These are phyloP conservation scores for Plebejus melissa DNA, from an alignment of 2,888 invertebrate species.

Conservation along the genomic window DNA sequence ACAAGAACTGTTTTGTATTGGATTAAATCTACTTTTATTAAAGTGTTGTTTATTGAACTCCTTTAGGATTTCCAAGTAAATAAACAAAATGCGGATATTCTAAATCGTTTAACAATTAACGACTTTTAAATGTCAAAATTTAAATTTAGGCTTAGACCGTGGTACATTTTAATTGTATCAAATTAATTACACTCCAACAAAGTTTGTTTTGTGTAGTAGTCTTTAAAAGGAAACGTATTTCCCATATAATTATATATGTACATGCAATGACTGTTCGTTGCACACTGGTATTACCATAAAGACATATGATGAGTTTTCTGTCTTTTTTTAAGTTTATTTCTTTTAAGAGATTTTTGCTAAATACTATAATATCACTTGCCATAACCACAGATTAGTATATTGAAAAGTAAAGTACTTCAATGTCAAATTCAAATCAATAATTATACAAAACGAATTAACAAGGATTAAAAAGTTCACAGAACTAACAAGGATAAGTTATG, in stretches of 20 bases:
- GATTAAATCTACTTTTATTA: not conserved
- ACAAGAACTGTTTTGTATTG: no score
- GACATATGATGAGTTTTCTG: not conserved
- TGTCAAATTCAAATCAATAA: not conserved
- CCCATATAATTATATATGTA: not conserved
- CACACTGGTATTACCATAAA: not conserved
- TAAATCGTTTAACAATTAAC: not conserved
- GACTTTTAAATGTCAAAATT: slow-evolving; percentile 32
- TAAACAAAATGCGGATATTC: slow-evolving; percentile 1
- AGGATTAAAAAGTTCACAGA: not conserved
- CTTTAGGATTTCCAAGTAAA: not conserved
- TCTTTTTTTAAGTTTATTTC: not conserved
- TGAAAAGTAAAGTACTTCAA: no score
- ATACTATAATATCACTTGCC: no score
- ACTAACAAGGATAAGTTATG: not conserved
- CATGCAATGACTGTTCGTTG: not conserved
- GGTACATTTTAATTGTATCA: not conserved
- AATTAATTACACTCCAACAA: not conserved
- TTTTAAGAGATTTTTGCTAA: no score
- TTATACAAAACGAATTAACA: not conserved
- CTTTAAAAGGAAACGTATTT: not conserved
- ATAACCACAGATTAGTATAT: no score
- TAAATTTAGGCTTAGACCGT: slow-evolving; percentile 24
- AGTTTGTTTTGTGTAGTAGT: not conserved
- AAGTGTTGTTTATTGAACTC: slow-evolving; percentile 8